Base-by-base conservation (phyloP, 2,888 invertebrate species). In the Aphidius colemani region DNA sequence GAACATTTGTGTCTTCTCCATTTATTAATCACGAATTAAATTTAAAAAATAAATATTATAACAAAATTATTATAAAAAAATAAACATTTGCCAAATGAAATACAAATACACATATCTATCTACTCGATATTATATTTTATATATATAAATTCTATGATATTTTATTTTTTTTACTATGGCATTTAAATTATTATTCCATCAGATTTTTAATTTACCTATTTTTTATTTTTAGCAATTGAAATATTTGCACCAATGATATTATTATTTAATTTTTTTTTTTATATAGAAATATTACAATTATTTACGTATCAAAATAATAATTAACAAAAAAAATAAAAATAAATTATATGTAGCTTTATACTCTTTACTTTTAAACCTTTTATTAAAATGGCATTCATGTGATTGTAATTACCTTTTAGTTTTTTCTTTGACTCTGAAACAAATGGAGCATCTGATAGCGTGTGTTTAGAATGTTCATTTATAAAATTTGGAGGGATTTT, bases 381-480 rank as follows among this genome's bases (percentile, higher is more conserved):
- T 11, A 68, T 71, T 73, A 76, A 71, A 73, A 73, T 74, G 74
- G 74, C 74, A 76, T 74, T 74, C 72, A 73, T 74, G 72, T 76
- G 13, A 40, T 48, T 75, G 79, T 81, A 81, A 77, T 81, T 86
- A 86, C 86, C 86, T 86, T 86, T 86, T 82, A 85, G 88, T 86
- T 88, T 89, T 90, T 90, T 90, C 89, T 90, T 90, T 89, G 90
- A 88, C 88, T 89, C 90, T 90, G 90, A 89, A 90, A 90, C 88
- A 89, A 89, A 87, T 86, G 86, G 87, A 87, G 78, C 81, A 80
- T 81, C 81, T 81, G 81, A 81, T 80, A 81, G 81, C 80, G 79
- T 80, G 79, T 80, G 79, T 80, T 80, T 81, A 80, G 79, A 80
- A 81, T 76, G 77, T 76, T 79, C 75, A 75, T 78, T 74, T 77